Percentiles rank a stretch among this genome's conserved stretches.
These are phyloP conservation scores for Porites divaricata DNA, from an alignment of 92 coral and sea anemone species.

Conservation along the genomic window DNA sequence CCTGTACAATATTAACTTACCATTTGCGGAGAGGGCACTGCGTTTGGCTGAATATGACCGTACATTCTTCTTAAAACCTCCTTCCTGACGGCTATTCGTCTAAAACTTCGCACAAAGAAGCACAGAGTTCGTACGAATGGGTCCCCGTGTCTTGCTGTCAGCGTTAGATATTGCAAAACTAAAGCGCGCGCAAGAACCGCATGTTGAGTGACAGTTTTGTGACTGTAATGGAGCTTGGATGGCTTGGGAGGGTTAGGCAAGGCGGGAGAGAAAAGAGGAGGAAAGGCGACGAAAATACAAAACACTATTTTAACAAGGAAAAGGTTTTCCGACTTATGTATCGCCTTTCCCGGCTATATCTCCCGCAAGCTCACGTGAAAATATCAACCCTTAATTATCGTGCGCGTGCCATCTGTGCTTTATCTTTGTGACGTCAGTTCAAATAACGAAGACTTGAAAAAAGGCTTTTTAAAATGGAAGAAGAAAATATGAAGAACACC, in stretches of 20 bases:
- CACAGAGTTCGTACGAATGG: background rate
- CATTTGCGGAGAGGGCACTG: conserved; percentile 33
- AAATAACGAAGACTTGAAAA: background rate
- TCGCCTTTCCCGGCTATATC: too few species aligned
- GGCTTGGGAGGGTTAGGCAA: too few species aligned
- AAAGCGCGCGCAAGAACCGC: background rate
- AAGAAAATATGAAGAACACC: background rate
- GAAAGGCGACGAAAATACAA: too few species aligned
- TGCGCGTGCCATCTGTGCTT: conserved; percentile 21
- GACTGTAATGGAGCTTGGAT: too few species aligned
- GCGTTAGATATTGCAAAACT: background rate
- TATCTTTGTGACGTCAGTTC: conserved; percentile 32
- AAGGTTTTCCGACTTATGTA: too few species aligned
- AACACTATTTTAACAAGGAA: too few species aligned
- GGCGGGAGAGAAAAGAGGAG: too few species aligned
- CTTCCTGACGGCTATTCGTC: too few species aligned
- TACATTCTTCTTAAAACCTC: conserved; percentile 8
- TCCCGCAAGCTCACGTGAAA: too few species aligned
- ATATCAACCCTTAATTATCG: too few species aligned
- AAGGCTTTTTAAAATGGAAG: background rate
- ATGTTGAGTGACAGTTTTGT: too few species aligned
- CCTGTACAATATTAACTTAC: conserved; percentile 4
- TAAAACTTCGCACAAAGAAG: too few species aligned
- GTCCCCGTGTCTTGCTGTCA: background rate
- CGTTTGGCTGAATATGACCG: conserved; percentile 39